Evolutionary conservation across 2,888 invertebrate genomes (phyloP), one percentile per base, ranked within the genome.

Genomic region (Zhuqinia jingwanae): DNA sequence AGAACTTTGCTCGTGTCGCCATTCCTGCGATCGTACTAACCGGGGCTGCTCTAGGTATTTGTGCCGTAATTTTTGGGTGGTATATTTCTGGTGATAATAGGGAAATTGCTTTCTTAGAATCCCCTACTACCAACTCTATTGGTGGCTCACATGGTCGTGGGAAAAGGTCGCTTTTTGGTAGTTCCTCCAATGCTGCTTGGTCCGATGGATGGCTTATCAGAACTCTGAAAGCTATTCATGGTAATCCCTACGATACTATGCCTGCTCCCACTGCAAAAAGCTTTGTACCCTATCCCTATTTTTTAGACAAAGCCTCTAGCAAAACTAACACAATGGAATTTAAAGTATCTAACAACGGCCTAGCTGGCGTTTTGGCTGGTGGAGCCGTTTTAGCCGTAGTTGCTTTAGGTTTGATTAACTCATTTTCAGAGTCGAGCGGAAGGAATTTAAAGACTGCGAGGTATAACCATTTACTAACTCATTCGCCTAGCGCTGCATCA

Each of bases 1-100:
- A 90, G 78, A 91, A 90, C 75, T 90, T 91, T 88, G 91, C 90
- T 5, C 88, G 89, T 0, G 95, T 95, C 0, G 94, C 96, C 91
- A 92, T 96, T 1, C 96, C 96, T 20, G 96, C 96, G 0, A 92
- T 96, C 6, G 95, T 96, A 91, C 96, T 96, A 11, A 96, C 96
- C n/a, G 96, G 96, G 15, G 96, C 96, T 0, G 96, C 96, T 1
- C 92, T 96, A 27, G 96, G 96, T 0, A 94, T 96, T n/a, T 96
- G 96, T 5, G 96, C 96, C 0, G 95, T 96, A 0, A 96, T 96
- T 0, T 95, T 96, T 87, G 96, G 96, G 10, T 93, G 96, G 92
- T 92, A 91, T 89, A 88, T 92, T 70, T 91, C 88, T 80, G 90
- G 91, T 25, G 83, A 84, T 77, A 91, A 91, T 76, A 87, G 91